These are phyloP conservation scores for Argyrosomus japonicus DNA, from an alignment of 2,113 vertebrate genomes.

Conservation along the genomic window DNA sequence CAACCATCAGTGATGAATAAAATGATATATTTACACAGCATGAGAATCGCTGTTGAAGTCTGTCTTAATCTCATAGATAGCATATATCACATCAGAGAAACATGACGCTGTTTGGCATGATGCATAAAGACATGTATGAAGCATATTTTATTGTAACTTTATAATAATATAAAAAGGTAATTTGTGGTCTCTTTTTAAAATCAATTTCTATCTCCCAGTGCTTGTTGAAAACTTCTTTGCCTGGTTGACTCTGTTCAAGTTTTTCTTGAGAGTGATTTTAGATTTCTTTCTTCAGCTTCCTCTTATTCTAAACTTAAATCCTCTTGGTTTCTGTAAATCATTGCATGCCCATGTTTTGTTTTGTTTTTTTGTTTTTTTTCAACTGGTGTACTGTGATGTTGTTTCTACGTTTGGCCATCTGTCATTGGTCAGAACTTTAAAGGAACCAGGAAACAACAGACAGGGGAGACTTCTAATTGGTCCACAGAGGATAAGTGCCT, in stretches of 20 bases:
- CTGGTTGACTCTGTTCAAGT: no score
- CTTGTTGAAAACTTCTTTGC: neutral
- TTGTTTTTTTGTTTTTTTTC: neutral
- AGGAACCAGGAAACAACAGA: conserved; percentile 67
- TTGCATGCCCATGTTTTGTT: neutral
- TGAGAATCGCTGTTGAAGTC: neutral
- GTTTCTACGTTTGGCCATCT: conserved; percentile 67
- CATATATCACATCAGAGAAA: conserved; percentile 17
- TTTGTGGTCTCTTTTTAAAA: neutral
- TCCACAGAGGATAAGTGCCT: conserved; percentile 69
- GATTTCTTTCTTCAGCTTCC: neutral
- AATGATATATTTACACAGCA: neutral
- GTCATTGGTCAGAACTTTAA: conserved; percentile 75
- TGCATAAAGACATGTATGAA: neutral
- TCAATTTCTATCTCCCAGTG: neutral
- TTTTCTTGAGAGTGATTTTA: neutral
- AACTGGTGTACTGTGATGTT: conserved; percentile 33
- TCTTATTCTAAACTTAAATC: neutral
- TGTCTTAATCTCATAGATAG: conserved; percentile 2
- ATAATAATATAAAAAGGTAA: neutral
- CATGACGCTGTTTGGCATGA: neutral
- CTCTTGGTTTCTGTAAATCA: conserved; percentile 12
- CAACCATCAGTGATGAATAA: neutral
- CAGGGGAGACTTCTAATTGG: conserved; percentile 73
- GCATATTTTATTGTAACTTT: neutral